phyloP scores from a whole-genome alignment of 2,888 invertebrate species.

The Mactromeris polynyma region DNA sequence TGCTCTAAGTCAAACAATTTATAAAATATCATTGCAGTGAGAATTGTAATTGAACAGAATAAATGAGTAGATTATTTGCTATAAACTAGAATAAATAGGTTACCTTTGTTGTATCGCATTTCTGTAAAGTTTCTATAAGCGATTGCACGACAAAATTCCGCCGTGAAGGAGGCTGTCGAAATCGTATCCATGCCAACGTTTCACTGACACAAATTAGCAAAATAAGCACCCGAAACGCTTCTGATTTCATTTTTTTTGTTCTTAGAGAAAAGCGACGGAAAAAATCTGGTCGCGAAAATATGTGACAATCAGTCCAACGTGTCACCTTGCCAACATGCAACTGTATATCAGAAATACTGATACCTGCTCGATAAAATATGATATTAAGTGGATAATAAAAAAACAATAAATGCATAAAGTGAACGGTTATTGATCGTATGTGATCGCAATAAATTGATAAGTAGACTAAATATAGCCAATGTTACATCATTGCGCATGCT shows the following conservation, averaged over 20 bases:
- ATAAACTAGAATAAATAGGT: too few species aligned
- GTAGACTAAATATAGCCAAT: neutral
- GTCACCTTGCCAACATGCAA: neutral
- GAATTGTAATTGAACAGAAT: too few species aligned
- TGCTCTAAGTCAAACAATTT: too few species aligned
- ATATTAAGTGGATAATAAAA: neutral
- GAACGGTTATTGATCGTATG: neutral
- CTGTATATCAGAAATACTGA: neutral
- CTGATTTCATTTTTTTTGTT: neutral
- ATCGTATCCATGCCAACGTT: slow-evolving; percentile 54
- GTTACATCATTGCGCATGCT: neutral
- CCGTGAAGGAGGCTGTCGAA: slow-evolving; percentile 49
- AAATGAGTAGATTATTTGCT: too few species aligned
- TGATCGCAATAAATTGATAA: neutral
- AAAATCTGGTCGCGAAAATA: slow-evolving; percentile 10
- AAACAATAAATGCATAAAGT: neutral
- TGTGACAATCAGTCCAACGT: neutral
- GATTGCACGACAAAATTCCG: slow-evolving; percentile 49
- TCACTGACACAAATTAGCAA: neutral
- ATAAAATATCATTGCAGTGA: too few species aligned
- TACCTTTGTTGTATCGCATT: slow-evolving; percentile 55
- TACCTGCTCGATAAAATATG: neutral
- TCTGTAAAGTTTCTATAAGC: slow-evolving; percentile 45
- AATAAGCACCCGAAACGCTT: neutral
- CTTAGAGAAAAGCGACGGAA: neutral